Base-by-base conservation (phyloP, 2,113 vertebrate genomes). In the Etheostoma spectabile region DNA sequence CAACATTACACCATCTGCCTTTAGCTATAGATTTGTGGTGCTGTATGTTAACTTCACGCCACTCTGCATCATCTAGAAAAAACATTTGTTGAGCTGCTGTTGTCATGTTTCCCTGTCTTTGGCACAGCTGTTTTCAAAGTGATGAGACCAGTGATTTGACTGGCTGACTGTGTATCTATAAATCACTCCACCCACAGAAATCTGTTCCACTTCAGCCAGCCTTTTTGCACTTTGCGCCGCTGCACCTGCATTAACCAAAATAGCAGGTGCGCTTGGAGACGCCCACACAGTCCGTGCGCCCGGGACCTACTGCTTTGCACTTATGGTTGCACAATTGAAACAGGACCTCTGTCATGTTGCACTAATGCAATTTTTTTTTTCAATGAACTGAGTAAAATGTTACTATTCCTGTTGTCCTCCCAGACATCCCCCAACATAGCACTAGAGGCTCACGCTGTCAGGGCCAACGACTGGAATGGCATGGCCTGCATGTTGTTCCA, bases 341-440 rank as follows among this genome's bases (percentile, higher is more conserved):
- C 5, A 1, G 2, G 15, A 15, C 19, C 15, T 7, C 22, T 19
- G 10, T 46, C 3, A 30, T 30, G 10, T 51, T 45, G 22, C 1
- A 2, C 27, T 65, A 3, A n/a, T n/a, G n/a, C n/a, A n/a, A n/a
- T n/a, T n/a, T n/a, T n/a, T n/a, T n/a, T n/a, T n/a, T n/a, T n/a
- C n/a, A 38, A 56, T 49, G 38, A 56, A 1, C 66, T 18, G 3
- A 8, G 3, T 53, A 45, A 19, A 8, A 48, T 46, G 61, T 30
- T 0, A 2, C 18, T 30, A 0, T 57, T 46, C 24, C 55, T 48
- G 6, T 10, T 91, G 49, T 35, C 90, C 91, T 51, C n/a, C 24
- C 92, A 99, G 98, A 97, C 96, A 66, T 99, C 98, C 55, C 96
- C 96, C 89, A 99, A 99, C 90, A 98, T 99, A 45, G 98, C 97